Evolutionary conservation across 2,888 invertebrate species (phyloP).

Genomic region (Nycteola revayana): DNA sequence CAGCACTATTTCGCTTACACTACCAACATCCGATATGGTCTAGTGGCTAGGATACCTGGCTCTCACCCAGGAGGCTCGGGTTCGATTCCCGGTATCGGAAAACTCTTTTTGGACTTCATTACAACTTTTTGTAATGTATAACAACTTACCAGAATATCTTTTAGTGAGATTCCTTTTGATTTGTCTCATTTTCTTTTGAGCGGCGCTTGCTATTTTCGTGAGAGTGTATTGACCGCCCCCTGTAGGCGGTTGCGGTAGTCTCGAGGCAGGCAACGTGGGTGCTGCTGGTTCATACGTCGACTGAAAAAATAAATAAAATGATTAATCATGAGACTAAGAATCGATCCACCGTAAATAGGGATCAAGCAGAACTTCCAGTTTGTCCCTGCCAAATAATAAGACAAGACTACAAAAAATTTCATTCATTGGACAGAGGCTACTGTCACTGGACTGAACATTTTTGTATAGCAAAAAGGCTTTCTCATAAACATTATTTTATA

Average conservation of each 20-base stretch:
- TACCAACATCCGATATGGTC: slow-evolving; percentile 82
- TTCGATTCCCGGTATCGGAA: slow-evolving; percentile 85
- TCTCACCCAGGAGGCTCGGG: slow-evolving; percentile 84
- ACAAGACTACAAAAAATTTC: too few species aligned
- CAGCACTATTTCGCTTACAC: too few species aligned
- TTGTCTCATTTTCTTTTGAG: slow-evolving; percentile 83
- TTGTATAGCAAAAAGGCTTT: too few species aligned
- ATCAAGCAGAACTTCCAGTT: too few species aligned
- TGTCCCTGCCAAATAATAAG: too few species aligned
- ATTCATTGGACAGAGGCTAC: too few species aligned
- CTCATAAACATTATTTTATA: too few species aligned
- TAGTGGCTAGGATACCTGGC: slow-evolving; percentile 84
- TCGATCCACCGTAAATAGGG: too few species aligned
- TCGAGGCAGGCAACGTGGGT: slow-evolving; percentile 59
- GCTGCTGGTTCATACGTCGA: slow-evolving; percentile 41
- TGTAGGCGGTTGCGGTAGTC: slow-evolving; percentile 83
- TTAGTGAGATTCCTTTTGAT: slow-evolving; percentile 86
- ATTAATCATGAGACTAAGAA: too few species aligned
- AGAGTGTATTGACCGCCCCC: slow-evolving; percentile 85
- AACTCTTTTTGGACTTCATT: slow-evolving; percentile 38
- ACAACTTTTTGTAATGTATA: not conserved
- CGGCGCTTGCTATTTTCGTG: slow-evolving; percentile 84
- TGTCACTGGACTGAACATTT: too few species aligned
- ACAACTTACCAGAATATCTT: slow-evolving; percentile 63
- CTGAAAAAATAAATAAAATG: slow-evolving; percentile 25